phyloP scores from a whole-genome alignment of 2,888 invertebrate species.

The Antitype chi region DNA sequence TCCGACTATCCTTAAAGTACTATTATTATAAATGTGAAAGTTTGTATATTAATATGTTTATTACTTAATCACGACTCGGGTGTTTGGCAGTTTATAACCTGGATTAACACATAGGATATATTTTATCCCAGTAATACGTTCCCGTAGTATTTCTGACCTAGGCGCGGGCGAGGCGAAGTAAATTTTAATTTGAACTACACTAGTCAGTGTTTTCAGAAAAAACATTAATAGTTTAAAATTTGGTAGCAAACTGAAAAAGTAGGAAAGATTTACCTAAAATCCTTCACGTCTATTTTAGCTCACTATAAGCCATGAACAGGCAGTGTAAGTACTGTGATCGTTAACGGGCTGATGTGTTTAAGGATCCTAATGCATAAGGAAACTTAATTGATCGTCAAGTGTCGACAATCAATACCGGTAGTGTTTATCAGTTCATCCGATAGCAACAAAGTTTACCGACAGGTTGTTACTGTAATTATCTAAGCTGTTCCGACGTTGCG shows the following conservation, averaged over 20 bases:
- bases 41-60: no score
- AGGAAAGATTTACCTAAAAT: not conserved
- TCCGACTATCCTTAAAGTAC: no score
- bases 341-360: not conserved
- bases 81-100: no score
- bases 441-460: slow-evolving; percentile 26
- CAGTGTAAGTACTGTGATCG: slow-evolving; percentile 1
- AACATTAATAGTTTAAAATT: not conserved
- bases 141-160: no score
- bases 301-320: not conserved
- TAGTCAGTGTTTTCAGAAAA: no score
- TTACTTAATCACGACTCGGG: no score
- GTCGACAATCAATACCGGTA: slow-evolving; percentile 30
- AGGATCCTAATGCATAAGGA: slow-evolving; percentile 19
- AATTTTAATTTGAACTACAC: no score
- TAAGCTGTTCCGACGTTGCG: not conserved
- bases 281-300: not conserved
- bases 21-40: no score
- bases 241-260: not conserved
- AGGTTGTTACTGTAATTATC: slow-evolving; percentile 41
- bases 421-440: slow-evolving; percentile 18
- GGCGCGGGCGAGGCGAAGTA: no score
- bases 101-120: no score
- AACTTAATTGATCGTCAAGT: slow-evolving; percentile 39
- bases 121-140: no score